Percentiles rank a stretch among this genome's conserved stretches.
These are phyloP conservation scores for Alloscopus bannaensis DNA, from an alignment of 2,888 invertebrate genomes.

Conservation along the genomic window DNA sequence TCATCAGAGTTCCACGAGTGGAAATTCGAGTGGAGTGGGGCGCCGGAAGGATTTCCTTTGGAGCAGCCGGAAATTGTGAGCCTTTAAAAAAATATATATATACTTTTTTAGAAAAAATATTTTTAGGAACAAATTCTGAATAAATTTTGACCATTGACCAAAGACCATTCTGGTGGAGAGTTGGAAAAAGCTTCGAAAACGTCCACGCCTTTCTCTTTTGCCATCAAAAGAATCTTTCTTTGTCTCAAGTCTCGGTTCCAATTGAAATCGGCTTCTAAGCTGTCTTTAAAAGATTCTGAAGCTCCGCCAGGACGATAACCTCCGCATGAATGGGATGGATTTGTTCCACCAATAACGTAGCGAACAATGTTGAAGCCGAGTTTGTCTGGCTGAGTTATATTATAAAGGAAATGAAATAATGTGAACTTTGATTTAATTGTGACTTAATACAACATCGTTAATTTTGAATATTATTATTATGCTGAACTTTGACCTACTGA, in stretches of 20 bases:
- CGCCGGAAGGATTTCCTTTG: conserved; percentile 54
- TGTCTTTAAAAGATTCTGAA: conserved; percentile 67
- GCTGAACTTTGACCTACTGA: conserved; percentile 56
- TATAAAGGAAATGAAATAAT: neutral
- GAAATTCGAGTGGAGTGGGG: conserved; percentile 67
- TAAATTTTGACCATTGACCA: too few species aligned
- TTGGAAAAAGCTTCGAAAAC: conserved; percentile 72
- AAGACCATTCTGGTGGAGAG: conserved; percentile 72
- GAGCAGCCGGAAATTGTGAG: conserved; percentile 72
- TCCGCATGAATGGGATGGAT: conserved; percentile 65
- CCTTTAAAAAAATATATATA: too few species aligned
- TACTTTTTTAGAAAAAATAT: too few species aligned
- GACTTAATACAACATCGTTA: too few species aligned
- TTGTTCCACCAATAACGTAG: conserved; percentile 71
- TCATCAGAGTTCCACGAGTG: conserved; percentile 46
- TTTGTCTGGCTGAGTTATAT: conserved; percentile 58
- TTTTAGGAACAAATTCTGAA: too few species aligned
- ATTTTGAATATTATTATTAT: too few species aligned
- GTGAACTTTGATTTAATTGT: too few species aligned
- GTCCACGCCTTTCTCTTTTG: conserved; percentile 65
- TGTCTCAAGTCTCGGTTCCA: conserved; percentile 70
- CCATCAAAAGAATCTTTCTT: conserved; percentile 47
- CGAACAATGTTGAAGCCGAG: conserved; percentile 71
- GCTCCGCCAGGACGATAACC: conserved; percentile 66
- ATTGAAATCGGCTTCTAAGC: conserved; percentile 55